phyloP scores from a whole-genome alignment of 2,113 vertebrate genomes.

The Thamnaconus septentrionalis region DNA sequence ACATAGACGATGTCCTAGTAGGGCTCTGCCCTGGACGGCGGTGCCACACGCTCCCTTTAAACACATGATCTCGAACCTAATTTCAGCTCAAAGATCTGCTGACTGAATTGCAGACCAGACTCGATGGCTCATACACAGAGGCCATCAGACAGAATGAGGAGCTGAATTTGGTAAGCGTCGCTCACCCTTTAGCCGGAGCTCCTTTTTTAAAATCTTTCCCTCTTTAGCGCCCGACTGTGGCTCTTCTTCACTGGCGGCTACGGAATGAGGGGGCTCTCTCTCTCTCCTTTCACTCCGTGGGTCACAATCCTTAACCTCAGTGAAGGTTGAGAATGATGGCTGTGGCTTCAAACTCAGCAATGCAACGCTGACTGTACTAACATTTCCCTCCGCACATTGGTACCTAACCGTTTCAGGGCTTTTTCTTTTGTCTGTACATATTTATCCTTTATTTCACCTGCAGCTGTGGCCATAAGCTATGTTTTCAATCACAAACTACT shows the following conservation, averaged over 20 bases:
- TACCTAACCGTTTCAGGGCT: background rate
- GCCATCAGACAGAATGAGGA: constrained; percentile 99
- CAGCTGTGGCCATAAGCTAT: too few species aligned
- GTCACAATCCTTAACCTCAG: too few species aligned
- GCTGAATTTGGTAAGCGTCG: constrained; percentile 95
- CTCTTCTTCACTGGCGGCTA: background rate
- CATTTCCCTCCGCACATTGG: too few species aligned
- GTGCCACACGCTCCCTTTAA: constrained; percentile 48
- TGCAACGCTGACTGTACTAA: too few species aligned
- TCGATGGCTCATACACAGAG: constrained; percentile 98
- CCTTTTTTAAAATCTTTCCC: constrained; percentile 31
- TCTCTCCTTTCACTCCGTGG: too few species aligned
- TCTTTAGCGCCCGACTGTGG: constrained; percentile 11
- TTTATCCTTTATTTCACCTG: too few species aligned
- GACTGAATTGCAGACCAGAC: constrained; percentile 99
- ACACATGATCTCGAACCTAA: constrained; percentile 86
- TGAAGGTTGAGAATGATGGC: too few species aligned
- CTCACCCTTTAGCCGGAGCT: constrained; percentile 48
- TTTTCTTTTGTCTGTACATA: too few species aligned
- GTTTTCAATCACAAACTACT: too few species aligned
- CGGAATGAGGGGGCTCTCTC: too few species aligned
- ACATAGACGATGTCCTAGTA: constrained; percentile 25
- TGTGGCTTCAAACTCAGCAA: too few species aligned
- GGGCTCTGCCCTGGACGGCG: constrained; percentile 17
- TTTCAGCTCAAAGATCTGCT: constrained; percentile 99